Conservation (phyloP, 1,140 invertebrate genomes). For the Babylonia areolata region DNA sequence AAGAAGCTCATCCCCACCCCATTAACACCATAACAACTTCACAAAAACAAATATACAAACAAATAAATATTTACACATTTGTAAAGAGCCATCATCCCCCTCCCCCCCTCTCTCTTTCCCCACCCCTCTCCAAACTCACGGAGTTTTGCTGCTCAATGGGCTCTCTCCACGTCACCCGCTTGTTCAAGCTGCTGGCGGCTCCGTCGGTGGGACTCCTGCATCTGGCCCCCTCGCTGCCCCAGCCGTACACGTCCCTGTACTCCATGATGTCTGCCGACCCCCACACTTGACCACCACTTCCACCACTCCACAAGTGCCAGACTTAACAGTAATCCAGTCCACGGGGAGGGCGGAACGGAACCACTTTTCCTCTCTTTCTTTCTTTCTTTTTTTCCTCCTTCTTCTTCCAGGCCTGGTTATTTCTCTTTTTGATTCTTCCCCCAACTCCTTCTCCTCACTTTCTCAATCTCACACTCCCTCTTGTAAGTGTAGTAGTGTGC, state of each 20-base stretch:
- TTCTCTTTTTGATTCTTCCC: neutral
- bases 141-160: constrained; percentile 53
- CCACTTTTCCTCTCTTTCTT: no score
- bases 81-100: no score
- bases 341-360: neutral
- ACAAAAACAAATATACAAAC: neutral
- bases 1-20: neutral
- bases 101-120: no score
- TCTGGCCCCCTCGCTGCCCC: neutral
- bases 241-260: neutral
- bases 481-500: neutral
- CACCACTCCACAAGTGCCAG: neutral
- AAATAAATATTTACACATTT: neutral
- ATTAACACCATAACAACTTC: neutral
- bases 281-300: neutral
- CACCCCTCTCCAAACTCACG: neutral
- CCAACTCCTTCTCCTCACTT: neutral
- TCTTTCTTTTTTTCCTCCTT: no score
- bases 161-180: constrained; percentile 64
- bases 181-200: constrained; percentile 49
- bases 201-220: constrained; percentile 5
- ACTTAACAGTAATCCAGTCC: no score
- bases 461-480: neutral
- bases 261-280: neutral
- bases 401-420: neutral